A percentile compares a stretch with the other conserved stretches of the same genome.
phyloP scores from a whole-genome alignment of 2,888 invertebrate species.

The Zootermopsis nevadensis region DNA sequence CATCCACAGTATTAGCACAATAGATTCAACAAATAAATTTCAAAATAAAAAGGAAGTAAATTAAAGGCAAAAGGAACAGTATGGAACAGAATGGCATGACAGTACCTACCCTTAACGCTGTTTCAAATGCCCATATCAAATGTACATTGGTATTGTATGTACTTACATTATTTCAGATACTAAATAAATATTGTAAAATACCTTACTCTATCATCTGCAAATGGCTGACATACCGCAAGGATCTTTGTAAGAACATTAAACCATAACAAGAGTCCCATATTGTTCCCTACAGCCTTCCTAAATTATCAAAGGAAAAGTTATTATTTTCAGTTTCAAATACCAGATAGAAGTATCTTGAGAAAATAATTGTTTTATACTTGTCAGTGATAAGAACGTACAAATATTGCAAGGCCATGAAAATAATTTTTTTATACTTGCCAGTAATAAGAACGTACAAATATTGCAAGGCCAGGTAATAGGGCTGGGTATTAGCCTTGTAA shows the following conservation, averaged over 20 bases:
- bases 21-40: neutral
- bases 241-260: neutral
- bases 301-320: slow-evolving; percentile 18
- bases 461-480: neutral
- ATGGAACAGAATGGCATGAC: slow-evolving; percentile 14
- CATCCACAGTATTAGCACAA: neutral
- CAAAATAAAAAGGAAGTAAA: neutral
- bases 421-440: slow-evolving; percentile 23
- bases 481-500: neutral
- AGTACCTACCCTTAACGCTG: neutral
- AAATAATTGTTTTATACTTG: slow-evolving; percentile 31
- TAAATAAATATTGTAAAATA: no score
- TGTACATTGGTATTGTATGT: no score
- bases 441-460: slow-evolving; percentile 17
- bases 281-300: neutral
- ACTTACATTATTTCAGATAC: no score
- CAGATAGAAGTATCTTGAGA: slow-evolving; percentile 40
- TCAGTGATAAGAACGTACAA: slow-evolving; percentile 13
- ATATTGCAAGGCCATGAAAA: neutral
- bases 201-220: neutral
- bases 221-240: neutral
- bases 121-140: no score
- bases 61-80: slow-evolving; percentile 25
- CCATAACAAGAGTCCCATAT: neutral
- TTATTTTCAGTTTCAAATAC: slow-evolving; percentile 36